Evolutionary conservation across 2,113 vertebrate species (phyloP), one percentile per base, ranked within the genome.

Genomic region (Agapornis roseicollis): DNA sequence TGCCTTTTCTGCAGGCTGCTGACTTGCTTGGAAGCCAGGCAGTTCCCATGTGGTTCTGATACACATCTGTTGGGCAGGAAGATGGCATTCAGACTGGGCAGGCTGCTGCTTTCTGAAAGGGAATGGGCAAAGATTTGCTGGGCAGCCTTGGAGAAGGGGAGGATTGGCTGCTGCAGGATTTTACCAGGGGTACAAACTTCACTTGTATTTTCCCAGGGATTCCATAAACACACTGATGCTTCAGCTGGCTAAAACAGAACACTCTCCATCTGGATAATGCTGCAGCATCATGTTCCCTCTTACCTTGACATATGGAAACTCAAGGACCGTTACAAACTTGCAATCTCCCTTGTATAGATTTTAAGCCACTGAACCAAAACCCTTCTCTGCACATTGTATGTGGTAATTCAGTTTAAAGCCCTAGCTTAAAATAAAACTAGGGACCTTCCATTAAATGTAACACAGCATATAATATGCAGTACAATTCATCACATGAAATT

Each of bases 221-320:
- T 22, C 60, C 65, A 15, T 35, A 65, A 87, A 23, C 37, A 27
- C 3, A 0, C 2, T 7, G 1, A 7, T 0, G 5, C 49, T 60
- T 91, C 0, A 2, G 37, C 70, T 76, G 42, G n/a, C 44, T 78
- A 46, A 37, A 64, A 2, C 46, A 85, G 76, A 76, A 17, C 8
- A 0, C 80, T 76, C 72, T 80, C 41, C 50, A 7, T 7, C 49
- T 47, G 37, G 41, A n/a, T 81, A 28, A 72, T 13, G 61, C 50
- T 68, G 69, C 74, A 92, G 71, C 64, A 28, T 53, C 37, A 2
- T 44, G 35, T 37, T 82, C 64, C 78, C 58, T 46, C 7, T 41
- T 17, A 15, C 17, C 55, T 39, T 1, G 2, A 25, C 35, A 4
- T 10, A 17, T n/a, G 56, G 89, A 87, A 60, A 56, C 31, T 55